Base-by-base conservation (phyloP, 2,113 vertebrate genomes). In the Daphoenositta chrysoptera region DNA sequence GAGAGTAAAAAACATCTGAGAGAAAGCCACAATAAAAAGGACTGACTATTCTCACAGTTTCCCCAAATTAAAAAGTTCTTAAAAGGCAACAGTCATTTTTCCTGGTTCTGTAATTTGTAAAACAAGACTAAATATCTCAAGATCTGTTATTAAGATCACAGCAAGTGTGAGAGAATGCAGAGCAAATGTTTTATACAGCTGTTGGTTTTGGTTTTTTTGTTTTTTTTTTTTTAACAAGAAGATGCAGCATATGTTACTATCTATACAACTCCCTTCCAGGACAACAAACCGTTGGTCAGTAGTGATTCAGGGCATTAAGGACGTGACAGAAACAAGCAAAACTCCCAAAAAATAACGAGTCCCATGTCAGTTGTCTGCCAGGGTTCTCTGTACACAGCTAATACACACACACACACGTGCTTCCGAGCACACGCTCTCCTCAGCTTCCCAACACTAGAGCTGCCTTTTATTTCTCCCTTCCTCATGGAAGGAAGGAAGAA, bases 231-330 rank as follows among this genome's bases (percentile, higher is more conserved):
- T 45, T 28, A 11, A 83, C 33, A 94, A 92, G 95, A 96, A 81
- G 77, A 94, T 90, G 93, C 95, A 96, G 95, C 95, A 97, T 95
- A 69, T 92, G 85, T 96, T 95, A 93, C 72, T 88, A 89, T 39
- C 91, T 95, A 81, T 83, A 97, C 80, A 95, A 45, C 95, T 97
- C 95, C 90, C 91, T 94, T 87, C 82, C 78, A 95, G 80, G 85
- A 97, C 80, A 86, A 93, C 39, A 66, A 69, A 96, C 57, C 9
- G 7, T 89, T 92, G 96, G 93, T 95, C 91, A 96, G 95, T 95
- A 97, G 95, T 95, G 96, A 97, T 93, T 97, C 80, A 89, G 81
- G 70, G 57, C 91, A 96, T 91, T 51, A 96, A 90, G 76, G 80
- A 93, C 73, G 70, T 8, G 27, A 81, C 86, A 90, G 82, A 97